Evolutionary conservation across 2,113 vertebrate species (phyloP), one percentile per base, ranked within the genome.

Genomic region (Elephas maximus): DNA sequence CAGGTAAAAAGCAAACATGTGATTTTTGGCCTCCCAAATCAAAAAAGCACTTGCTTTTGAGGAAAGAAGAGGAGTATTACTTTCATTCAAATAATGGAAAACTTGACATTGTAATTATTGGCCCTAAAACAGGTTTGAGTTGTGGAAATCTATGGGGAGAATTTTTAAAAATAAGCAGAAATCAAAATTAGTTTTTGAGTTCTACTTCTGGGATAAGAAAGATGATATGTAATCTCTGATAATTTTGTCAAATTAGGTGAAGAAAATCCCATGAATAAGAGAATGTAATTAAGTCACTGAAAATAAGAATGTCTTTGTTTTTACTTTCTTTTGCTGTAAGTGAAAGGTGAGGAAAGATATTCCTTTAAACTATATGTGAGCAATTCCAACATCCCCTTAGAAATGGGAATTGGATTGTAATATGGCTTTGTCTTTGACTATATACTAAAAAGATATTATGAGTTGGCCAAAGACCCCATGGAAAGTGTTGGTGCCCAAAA

Each of bases 301-400:
- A 80, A 95, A 93, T 92, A 85, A 78, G 51, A 88, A 93, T 81
- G 82, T 44, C 63, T 63, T 96, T 93, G 33, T 94, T 88, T 96
- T 89, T 28, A 82, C 37, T 91, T 93, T 88, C 78, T 37, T 48
- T 33, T 79, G 77, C 17, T 53, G 6, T 81, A 94, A 91, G 14
- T 90, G 37, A 95, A 93, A 97, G 26, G 73, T 91, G 63, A 90
- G 45, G 28, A 69, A 76, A 95, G 63, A 53, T 87, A 96, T 28
- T 20, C 63, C 93, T 95, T 92, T 88, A 96, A 95, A 86, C 51
- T 77, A 1, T 73, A 67, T 1, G 2, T 48, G 44, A 90, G 6
- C 6, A n/a, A 97, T 95, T 96, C 18, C 10, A 93, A 6, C 84
- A 92, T 87, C 14, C 21, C 77, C 73, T 69, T 87, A 84, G 51